phyloP scores from a whole-genome alignment of 1,140 invertebrate species.

The Medauroidea extradentata region DNA sequence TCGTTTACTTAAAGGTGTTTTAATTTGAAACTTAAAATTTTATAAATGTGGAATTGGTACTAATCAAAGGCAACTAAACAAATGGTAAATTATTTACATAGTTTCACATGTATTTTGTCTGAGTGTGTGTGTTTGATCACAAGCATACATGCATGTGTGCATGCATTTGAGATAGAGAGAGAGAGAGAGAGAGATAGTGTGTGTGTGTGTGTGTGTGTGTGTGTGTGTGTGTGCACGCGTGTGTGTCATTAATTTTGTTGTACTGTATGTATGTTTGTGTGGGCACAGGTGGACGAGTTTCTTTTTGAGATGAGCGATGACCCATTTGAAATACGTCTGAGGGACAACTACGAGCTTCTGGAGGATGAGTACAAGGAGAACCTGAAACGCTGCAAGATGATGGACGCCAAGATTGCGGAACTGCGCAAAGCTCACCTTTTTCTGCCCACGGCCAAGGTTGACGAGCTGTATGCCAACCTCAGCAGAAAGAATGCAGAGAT shows the following conservation, averaged over 20 bases:
- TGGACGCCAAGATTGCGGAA: conserved; percentile 81
- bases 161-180: too few relatives aligned
- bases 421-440: conserved; percentile 75
- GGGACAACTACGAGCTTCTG: conserved; percentile 92
- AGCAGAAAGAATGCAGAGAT: conserved; percentile 90
- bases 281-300: conserved; percentile 68
- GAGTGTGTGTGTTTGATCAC: not conserved
- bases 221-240: not conserved
- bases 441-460: conserved; percentile 79
- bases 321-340: conserved; percentile 94
- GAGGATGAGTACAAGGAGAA: conserved; percentile 97
- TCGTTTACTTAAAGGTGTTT: too few relatives aligned
- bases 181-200: too few relatives aligned
- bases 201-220: not conserved
- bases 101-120: too few relatives aligned
- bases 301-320: conserved; percentile 92
- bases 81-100: too few relatives aligned
- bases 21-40: too few relatives aligned
- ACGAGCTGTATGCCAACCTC: conserved; percentile 82
- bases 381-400: conserved; percentile 81
- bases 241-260: too few relatives aligned
- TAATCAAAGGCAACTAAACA: too few relatives aligned
- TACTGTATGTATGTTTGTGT: too few relatives aligned
- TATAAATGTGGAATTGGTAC: too few relatives aligned
- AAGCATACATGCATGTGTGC: not conserved